Conservation (phyloP, 1,140 invertebrate species). For the Eurosta solidaginis region DNA sequence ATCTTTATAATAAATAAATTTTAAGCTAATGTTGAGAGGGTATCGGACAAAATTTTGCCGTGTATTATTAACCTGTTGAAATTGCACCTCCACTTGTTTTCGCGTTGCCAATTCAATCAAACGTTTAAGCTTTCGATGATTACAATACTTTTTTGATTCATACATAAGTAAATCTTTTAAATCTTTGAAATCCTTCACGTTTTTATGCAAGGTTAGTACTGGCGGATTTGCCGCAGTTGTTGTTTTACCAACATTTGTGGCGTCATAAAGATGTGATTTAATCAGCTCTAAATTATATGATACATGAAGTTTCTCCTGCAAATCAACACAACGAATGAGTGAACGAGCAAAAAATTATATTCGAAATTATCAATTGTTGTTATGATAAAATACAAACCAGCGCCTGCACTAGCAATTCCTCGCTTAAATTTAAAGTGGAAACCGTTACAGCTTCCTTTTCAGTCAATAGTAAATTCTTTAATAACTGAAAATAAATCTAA, state of each 20-base stretch:
- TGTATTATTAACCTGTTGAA: constrained; percentile 42
- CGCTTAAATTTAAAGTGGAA: constrained; percentile 45
- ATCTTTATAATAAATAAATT: too few species aligned
- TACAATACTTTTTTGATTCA: constrained; percentile 50
- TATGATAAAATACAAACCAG: constrained; percentile 34
- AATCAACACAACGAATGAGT: neutral
- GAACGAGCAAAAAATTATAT: neutral
- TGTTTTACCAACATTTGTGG: constrained; percentile 2
- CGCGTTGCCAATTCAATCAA: constrained; percentile 46
- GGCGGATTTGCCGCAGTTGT: neutral
- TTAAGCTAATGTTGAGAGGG: too few species aligned
- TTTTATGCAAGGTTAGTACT: constrained; percentile 8
- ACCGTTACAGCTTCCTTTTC: constrained; percentile 41
- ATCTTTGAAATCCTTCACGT: constrained; percentile 34
- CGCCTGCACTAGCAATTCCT: constrained; percentile 51
- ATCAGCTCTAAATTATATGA: constrained; percentile 47
- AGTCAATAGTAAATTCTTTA: constrained; percentile 44
- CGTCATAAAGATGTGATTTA: constrained; percentile 41
- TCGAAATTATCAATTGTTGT: neutral
- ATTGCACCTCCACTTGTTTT: constrained; percentile 49
- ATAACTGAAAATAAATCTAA: constrained; percentile 39
- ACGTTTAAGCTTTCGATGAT: constrained; percentile 50
- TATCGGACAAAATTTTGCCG: too few species aligned
- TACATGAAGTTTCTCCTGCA: constrained; percentile 48
- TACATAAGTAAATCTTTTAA: constrained; percentile 49